Conservation (phyloP, 2,888 invertebrate species). For the Agriopis marginaria region DNA sequence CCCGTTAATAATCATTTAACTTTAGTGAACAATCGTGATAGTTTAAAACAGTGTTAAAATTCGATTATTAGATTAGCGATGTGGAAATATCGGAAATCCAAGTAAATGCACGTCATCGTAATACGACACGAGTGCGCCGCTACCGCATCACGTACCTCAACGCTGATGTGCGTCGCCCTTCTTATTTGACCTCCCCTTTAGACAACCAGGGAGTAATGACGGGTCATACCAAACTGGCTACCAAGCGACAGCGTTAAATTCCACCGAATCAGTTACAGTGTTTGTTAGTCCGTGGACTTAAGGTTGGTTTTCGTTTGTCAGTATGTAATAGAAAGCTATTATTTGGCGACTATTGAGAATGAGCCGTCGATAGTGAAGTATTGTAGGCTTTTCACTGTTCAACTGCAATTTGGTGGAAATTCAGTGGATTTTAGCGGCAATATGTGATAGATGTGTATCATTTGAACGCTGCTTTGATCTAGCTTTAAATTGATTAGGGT, state of each 20-base stretch:
- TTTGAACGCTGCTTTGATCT: conserved; percentile 31
- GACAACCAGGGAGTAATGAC: conserved; percentile 40
- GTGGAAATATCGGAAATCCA: too few species aligned
- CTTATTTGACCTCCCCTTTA: conserved; percentile 5
- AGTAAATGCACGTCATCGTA: too few species aligned
- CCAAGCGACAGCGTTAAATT: conserved; percentile 51
- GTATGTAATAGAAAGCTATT: conserved; percentile 54
- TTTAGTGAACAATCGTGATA: too few species aligned
- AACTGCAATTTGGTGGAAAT: conserved; percentile 62
- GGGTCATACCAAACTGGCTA: conserved; percentile 61
- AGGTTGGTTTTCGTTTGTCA: conserved; percentile 49
- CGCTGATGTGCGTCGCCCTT: too few species aligned
- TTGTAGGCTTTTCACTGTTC: conserved; percentile 78
- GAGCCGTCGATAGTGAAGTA: conserved; percentile 80
- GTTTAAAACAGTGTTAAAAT: too few species aligned
- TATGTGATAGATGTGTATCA: conserved; percentile 29
- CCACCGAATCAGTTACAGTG: conserved; percentile 42
- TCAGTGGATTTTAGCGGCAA: conserved; percentile 51
- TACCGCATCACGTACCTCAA: not conserved
- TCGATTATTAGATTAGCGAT: too few species aligned
- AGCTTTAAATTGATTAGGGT: conserved; percentile 27
- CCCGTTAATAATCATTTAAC: too few species aligned
- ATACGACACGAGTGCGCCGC: not conserved
- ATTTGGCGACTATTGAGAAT: conserved; percentile 78
- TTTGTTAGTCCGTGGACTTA: conserved; percentile 41